A percentile compares a stretch with the other conserved stretches of the same genome.
phyloP scores from a whole-genome alignment of 2,113 vertebrate species.

The Aspiorhynchus laticeps region DNA sequence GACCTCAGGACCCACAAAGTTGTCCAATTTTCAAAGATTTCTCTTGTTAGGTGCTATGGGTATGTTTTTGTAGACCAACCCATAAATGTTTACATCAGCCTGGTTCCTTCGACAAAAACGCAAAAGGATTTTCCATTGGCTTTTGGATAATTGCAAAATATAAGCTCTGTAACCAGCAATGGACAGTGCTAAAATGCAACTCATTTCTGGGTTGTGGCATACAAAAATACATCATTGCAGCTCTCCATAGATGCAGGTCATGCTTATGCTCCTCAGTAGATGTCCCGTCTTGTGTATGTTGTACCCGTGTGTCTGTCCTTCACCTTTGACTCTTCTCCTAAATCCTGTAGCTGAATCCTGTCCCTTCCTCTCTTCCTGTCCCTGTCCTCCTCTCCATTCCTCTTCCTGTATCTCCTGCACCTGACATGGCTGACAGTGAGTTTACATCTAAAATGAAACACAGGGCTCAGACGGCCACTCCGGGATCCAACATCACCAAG shows the following conservation, averaged over 20 bases:
- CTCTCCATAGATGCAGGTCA: neutral
- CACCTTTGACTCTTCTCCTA: neutral
- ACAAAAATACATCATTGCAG: neutral
- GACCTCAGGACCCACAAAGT: too few species aligned
- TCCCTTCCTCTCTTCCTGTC: constrained; percentile 37
- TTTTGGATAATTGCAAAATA: too few species aligned
- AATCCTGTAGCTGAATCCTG: constrained; percentile 32
- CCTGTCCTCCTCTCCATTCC: constrained; percentile 19
- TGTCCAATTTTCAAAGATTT: too few species aligned
- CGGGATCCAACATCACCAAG: constrained; percentile 86
- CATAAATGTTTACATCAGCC: too few species aligned
- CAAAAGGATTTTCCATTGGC: too few species aligned
- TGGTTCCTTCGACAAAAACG: too few species aligned
- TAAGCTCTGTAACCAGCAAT: too few species aligned
- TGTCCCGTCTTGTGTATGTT: neutral
- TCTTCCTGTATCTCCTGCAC: constrained; percentile 28
- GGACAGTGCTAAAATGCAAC: too few species aligned
- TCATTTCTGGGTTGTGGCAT: too few species aligned
- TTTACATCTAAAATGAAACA: constrained; percentile 93
- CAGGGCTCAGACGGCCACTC: constrained; percentile 78
- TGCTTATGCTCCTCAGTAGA: neutral
- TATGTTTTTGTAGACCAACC: too few species aligned
- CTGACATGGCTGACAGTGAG: constrained; percentile 81
- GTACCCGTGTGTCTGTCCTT: neutral
- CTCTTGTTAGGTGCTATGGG: too few species aligned